Base-by-base conservation (phyloP, 1,140 invertebrate genomes). In the Onthophagus taurus region DNA sequence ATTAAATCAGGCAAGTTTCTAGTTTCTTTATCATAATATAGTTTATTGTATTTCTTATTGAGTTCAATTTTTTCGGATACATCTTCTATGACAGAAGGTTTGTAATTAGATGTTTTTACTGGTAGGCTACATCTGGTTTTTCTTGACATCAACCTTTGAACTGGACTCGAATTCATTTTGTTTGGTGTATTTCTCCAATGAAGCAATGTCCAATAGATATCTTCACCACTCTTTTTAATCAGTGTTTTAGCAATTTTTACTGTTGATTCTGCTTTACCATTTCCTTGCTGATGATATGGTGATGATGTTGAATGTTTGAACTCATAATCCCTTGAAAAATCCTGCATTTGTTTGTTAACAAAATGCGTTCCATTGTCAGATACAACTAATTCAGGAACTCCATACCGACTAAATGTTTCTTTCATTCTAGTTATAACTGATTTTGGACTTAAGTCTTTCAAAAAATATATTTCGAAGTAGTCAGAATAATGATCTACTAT, bases 231-330 rank as follows among this genome's bases (percentile, higher is more conserved):
- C 60, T 34, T 61, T 45, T 45, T 53, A 14, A 58, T 34, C 3
- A 55, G 33, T 8, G 41, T 50, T 48, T 59, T 57, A 14, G 51
- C 48, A 3, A 53, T 53, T 34, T 58, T 58, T n/a, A 61, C 53
- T 4, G 54, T 49, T 12, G 53, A 44, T 35, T 62, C 57, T 16
- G 47, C 51, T 21, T 43, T 44, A 9, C 55, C 56, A 45, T 62
- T 61, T 11, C 51, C 52, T 44, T 52, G 52, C 23, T 50, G 46
- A 39, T 54, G 54, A 19, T 58, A 34, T 19, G 58, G 58, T n/a
- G 48, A 49, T 18, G 54, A 58, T 5, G 52, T 55, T 0, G 49
- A 12, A 33, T 56, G 53, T 13, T 37, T 9, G 33, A 58, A 50
- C 35, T 47, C 48, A 23, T 43, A 55, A n/a, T 45, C 20, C 19